phyloP scores from a whole-genome alignment of 2,797 vertebrate species.

The Notolabrus celidotus region DNA sequence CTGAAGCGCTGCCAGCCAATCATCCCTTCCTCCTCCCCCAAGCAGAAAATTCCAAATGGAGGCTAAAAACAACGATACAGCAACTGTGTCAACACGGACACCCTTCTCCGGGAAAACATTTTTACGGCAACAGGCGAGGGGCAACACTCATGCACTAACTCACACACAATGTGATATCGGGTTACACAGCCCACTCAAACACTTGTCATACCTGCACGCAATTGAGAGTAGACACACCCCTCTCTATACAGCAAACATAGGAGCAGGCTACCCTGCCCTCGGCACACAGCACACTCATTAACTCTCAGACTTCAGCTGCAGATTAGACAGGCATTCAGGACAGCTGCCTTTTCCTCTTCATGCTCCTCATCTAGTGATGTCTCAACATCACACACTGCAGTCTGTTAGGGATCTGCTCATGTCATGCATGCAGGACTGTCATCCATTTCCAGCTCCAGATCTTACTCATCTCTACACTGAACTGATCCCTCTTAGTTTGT shows the following conservation, averaged over 20 bases:
- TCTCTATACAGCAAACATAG: constrained; percentile 60
- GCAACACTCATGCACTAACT: constrained; percentile 48
- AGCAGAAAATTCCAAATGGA: constrained; percentile 84
- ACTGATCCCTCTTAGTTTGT: not conserved
- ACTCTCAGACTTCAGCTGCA: constrained; percentile 70
- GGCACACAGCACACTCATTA: constrained; percentile 73
- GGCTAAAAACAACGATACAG: constrained; percentile 87
- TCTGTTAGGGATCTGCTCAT: constrained; percentile 29
- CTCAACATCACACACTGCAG: constrained; percentile 45
- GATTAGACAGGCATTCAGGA: constrained; percentile 78
- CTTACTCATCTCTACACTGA: not conserved
- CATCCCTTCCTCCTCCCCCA: constrained; percentile 38
- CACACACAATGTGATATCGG: constrained; percentile 69
- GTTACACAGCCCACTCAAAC: constrained; percentile 71
- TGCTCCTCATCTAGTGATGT: constrained; percentile 56
- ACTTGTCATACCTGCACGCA: constrained; percentile 83
- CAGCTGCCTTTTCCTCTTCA: constrained; percentile 75
- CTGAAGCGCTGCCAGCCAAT: constrained; percentile 76
- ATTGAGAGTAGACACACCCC: constrained; percentile 70
- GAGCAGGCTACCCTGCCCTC: constrained; percentile 65
- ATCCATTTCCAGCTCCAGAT: constrained; percentile 3
- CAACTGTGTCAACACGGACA: constrained; percentile 90
- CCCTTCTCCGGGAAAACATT: constrained; percentile 77
- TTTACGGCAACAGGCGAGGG: constrained; percentile 66
- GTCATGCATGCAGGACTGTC: not conserved